phyloP scores from a whole-genome alignment of 2,888 invertebrate genomes.

The Microctonus brassicae region DNA sequence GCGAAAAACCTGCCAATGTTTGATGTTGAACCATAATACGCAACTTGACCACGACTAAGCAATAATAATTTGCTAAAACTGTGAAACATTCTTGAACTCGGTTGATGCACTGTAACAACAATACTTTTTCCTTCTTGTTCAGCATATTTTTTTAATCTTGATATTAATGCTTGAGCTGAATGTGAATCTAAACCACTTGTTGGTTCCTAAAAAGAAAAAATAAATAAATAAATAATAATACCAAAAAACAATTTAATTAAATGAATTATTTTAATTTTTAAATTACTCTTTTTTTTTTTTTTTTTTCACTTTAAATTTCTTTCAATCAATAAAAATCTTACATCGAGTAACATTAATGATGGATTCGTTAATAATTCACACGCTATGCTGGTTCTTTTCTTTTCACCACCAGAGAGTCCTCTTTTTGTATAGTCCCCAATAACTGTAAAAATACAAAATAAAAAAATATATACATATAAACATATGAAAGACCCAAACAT shows the following conservation, averaged over 20 bases:
- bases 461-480: not conserved
- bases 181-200: slow-evolving; percentile 87
- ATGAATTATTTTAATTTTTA: not conserved
- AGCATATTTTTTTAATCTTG: slow-evolving; percentile 80
- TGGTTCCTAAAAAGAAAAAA: slow-evolving; percentile 80
- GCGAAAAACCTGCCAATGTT: slow-evolving; percentile 82
- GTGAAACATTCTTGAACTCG: slow-evolving; percentile 87
- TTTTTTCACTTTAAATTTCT: slow-evolving; percentile 5
- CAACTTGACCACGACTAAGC: slow-evolving; percentile 80
- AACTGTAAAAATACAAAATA: slow-evolving; percentile 66
- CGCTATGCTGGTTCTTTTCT: slow-evolving; percentile 86
- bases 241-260: not conserved
- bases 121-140: slow-evolving; percentile 83
- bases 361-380: slow-evolving; percentile 87
- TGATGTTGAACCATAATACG: slow-evolving; percentile 81
- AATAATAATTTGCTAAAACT: slow-evolving; percentile 83
- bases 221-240: no score
- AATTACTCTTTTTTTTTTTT: not conserved
- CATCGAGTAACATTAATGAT: slow-evolving; percentile 83
- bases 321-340: slow-evolving; percentile 68
- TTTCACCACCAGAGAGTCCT: slow-evolving; percentile 86
- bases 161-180: slow-evolving; percentile 82
- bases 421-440: slow-evolving; percentile 83
- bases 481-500: not conserved
- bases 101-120: slow-evolving; percentile 85